Evolutionary conservation across 2,113 vertebrate genomes (phyloP), one percentile per base, ranked within the genome.

Genomic region (Danio rerio): DNA sequence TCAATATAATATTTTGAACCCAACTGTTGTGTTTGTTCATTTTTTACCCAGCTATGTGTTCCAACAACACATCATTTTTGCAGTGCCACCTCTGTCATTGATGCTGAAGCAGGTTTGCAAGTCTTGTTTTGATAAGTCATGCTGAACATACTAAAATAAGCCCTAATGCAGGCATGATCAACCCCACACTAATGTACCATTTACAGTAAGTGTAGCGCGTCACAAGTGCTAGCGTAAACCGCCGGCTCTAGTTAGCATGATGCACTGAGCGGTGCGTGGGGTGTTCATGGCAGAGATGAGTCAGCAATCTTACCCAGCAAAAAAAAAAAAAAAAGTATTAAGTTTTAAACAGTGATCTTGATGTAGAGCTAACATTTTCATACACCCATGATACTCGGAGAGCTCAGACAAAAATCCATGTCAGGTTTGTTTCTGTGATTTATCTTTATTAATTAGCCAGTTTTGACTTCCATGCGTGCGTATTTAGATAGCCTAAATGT

Each of bases 191-290:
- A 83, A 31, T 77, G 66, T 31, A 62, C 21, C 74, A 21, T 84
- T 93, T 95, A 94, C 94, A 89, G 93, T 93, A 93, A 93, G 84
- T 82, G 90, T 86, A 85, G 89, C 88, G 40, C 9, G 81, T 66
- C 89, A 88, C 81, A 42, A 76, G 76, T 15, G 79, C 58, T 70
- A 73, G 82, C 87, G 83, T 78, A 88, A 62, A 85, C 87, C 89
- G 83, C 7, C 81, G 88, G 75, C 81, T 82, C 47, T 42, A 85
- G 90, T 91, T 90, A 87, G 83, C 86, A 88, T 87, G 81, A 12
- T 10, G 86, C 85, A 83, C 62, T 4, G 81, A 88, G 84, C 81
- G 81, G 81, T 86, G 88, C 87, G 80, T 85, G 80, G 83, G 82
- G 87, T 90, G 91, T 31, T 31, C 18, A 89, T 88, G 85, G 82